Conservation (phyloP, 2,797 vertebrate species). For the Platalea minor region DNA sequence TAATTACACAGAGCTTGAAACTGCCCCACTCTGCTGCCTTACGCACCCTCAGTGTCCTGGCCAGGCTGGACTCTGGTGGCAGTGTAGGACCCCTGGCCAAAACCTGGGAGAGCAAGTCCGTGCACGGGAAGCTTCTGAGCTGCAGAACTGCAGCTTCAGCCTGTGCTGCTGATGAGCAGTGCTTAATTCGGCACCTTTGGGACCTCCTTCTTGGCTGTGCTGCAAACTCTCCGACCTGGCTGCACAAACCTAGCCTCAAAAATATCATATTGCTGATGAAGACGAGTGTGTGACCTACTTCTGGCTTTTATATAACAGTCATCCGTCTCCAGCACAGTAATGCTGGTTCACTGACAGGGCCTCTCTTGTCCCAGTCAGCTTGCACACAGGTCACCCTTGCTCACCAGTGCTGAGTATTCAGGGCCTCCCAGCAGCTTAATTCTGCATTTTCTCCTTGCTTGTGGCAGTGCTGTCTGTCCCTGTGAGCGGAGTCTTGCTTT, state of each 20-base stretch:
- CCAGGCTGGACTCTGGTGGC: neutral
- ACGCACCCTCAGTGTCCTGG: neutral
- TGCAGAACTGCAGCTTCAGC: neutral
- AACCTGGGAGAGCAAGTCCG: neutral
- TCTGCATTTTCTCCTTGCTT: neutral
- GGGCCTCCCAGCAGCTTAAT: neutral
- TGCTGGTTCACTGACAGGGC: neutral
- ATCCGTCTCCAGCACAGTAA: neutral
- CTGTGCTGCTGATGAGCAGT: neutral
- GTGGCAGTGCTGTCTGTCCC: neutral
- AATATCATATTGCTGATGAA: neutral
- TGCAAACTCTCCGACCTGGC: neutral
- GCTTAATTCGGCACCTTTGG: neutral
- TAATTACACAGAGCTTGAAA: neutral
- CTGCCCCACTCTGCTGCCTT: neutral
- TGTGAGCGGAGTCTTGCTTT: neutral
- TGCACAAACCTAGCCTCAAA: neutral
- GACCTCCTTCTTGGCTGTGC: neutral
- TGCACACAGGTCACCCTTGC: neutral
- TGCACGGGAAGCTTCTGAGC: neutral
- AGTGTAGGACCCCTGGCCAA: neutral
- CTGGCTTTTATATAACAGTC: neutral
- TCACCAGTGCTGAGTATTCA: neutral
- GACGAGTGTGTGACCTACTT: neutral
- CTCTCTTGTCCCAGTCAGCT: neutral